These are phyloP conservation scores for Notolepis coatsorum DNA, from an alignment of 2,797 vertebrate genomes.

Conservation along the genomic window DNA sequence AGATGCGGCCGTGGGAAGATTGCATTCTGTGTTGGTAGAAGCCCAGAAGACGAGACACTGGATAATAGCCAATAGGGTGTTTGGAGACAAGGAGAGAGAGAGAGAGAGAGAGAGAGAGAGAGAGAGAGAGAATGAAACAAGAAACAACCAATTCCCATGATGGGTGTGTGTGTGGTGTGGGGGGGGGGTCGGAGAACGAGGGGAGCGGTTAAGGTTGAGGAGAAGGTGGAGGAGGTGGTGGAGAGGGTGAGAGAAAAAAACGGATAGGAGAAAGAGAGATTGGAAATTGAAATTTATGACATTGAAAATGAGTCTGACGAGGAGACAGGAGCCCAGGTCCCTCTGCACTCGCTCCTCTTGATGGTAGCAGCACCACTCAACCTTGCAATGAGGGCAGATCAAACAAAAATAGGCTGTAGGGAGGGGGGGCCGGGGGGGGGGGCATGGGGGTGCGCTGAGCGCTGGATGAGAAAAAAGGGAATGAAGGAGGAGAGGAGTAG, in stretches of 20 bases:
- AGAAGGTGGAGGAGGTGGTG: constrained; percentile 59
- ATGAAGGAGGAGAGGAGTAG: constrained; percentile 23
- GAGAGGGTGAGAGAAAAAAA: constrained; percentile 29
- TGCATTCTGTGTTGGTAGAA: constrained; percentile 86
- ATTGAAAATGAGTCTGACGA: constrained; percentile 86
- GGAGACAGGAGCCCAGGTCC: constrained; percentile 77
- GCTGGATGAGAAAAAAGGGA: not conserved
- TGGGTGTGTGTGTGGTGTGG: not conserved
- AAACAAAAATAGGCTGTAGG: constrained; percentile 87
- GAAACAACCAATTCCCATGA: not conserved
- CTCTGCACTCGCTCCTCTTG: constrained; percentile 69
- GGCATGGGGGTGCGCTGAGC: constrained; percentile 1
- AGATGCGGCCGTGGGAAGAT: constrained; percentile 83
- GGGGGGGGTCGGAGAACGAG: not conserved
- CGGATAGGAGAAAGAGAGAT: constrained; percentile 60
- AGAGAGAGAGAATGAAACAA: not conserved
- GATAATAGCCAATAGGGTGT: constrained; percentile 94
- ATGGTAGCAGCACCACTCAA: constrained; percentile 85
- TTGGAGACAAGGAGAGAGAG: constrained; percentile 67
- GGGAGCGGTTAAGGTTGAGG: constrained; percentile 77
- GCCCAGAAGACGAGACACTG: constrained; percentile 86
- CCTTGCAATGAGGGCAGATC: constrained; percentile 90
- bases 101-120: constrained; percentile 73
- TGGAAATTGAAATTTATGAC: constrained; percentile 90
- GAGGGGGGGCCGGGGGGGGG: constrained; percentile 32